These are phyloP conservation scores for Drosophila lowei DNA, from an alignment of 1,140 invertebrate genomes.

Conservation along the genomic window DNA sequence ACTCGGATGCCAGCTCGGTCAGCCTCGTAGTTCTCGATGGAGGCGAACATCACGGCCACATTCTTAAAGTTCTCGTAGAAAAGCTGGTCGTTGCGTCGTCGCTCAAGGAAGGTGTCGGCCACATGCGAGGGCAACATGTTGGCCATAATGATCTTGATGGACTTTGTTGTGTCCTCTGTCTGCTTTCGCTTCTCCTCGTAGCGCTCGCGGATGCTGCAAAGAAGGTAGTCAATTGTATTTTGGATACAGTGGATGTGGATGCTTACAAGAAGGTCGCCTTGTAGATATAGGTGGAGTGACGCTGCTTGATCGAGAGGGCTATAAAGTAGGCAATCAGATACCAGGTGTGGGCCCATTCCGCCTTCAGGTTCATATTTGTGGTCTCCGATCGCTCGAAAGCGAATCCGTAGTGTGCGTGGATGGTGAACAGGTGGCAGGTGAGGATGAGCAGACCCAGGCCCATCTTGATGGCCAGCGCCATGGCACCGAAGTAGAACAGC, in stretches of 20 bases:
- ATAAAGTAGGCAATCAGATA: constrained; percentile 20
- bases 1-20: constrained; percentile 88
- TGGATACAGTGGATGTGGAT: background rate
- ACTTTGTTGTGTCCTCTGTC: constrained; percentile 88
- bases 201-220: constrained; percentile 23
- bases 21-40: constrained; percentile 88
- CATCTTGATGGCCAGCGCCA: constrained; percentile 92
- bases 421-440: constrained; percentile 75
- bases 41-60: constrained; percentile 95
- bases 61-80: constrained; percentile 92
- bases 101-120: constrained; percentile 88
- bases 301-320: constrained; percentile 21
- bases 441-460: constrained; percentile 6
- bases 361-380: constrained; percentile 86
- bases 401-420: constrained; percentile 86
- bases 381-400: constrained; percentile 87
- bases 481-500: constrained; percentile 91
- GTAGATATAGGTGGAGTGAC: constrained; percentile 28
- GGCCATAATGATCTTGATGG: constrained; percentile 91
- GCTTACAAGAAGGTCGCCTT: constrained; percentile 41
- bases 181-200: constrained; percentile 87
- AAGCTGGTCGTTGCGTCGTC: constrained; percentile 87
- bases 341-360: constrained; percentile 36
- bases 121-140: constrained; percentile 94
- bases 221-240: too few relatives aligned